Evolutionary conservation across 1,140 invertebrate species (phyloP).

Genomic region (Ctenoplectra terminalis): DNA sequence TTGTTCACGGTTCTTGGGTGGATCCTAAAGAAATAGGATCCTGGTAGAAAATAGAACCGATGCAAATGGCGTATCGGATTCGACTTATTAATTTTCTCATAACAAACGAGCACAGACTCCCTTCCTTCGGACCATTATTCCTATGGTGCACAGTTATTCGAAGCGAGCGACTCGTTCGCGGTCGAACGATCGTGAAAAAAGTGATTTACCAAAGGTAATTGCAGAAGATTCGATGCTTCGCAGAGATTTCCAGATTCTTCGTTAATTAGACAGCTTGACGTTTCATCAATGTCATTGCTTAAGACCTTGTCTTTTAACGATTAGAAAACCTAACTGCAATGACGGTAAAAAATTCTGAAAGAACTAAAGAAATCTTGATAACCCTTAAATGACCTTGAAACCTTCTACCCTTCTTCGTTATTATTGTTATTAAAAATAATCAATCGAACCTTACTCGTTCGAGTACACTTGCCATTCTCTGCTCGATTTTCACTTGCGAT

Average conservation of each 20-base stretch:
- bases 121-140: background rate
- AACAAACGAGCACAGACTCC: background rate
- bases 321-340: background rate
- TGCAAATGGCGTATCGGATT: background rate
- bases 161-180: background rate
- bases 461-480: background rate
- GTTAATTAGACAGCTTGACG: too few relatives aligned
- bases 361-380: background rate
- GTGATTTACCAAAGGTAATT: background rate
- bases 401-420: too few relatives aligned
- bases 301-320: background rate
- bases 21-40: too few relatives aligned
- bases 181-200: slow-evolving; percentile 14
- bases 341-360: background rate
- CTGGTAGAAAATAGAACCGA: background rate
- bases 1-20: background rate
- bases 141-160: background rate
- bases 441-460: background rate
- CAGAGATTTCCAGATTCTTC: background rate
- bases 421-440: too few relatives aligned
- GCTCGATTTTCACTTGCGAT: background rate
- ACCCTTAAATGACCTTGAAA: background rate
- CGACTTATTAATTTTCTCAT: slow-evolving; percentile 12
- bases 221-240: background rate
- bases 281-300: background rate